Percentiles rank a stretch among this genome's conserved stretches.
Evolutionary conservation across 2,113 vertebrate genomes (phyloP).

Genomic region (Percina caprodes): DNA sequence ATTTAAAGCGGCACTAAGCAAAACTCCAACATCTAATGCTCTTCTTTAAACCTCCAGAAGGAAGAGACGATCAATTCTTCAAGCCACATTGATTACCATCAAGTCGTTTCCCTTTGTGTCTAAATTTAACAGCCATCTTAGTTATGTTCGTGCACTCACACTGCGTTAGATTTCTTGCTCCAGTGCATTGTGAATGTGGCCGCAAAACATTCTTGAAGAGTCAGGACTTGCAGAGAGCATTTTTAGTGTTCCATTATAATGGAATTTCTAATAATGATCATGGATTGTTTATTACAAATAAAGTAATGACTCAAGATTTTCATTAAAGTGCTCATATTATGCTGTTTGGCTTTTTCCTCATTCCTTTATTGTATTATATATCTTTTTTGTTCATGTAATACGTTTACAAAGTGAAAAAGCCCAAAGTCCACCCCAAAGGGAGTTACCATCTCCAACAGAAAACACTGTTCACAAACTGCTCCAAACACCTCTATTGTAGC

Average conservation of each 20-base stretch:
- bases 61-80: conserved; percentile 7
- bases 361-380: too few species aligned
- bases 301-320: background rate
- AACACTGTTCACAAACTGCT: too few species aligned
- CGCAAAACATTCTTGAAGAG: conserved; percentile 1
- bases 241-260: background rate
- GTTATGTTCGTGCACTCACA: background rate
- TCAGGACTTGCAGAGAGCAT: background rate
- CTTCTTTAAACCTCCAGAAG: background rate
- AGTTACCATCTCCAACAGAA: too few species aligned
- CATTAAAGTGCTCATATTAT: too few species aligned
- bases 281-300: background rate
- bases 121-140: conserved; percentile 20
- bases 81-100: background rate
- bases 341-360: too few species aligned
- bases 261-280: background rate
- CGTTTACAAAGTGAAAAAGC: too few species aligned
- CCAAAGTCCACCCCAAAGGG: too few species aligned
- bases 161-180: background rate
- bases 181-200: background rate
- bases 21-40: background rate
- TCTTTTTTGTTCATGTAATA: too few species aligned
- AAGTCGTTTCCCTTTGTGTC: background rate
- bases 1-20: conserved; percentile 26
- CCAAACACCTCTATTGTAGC: too few species aligned